Conservation (phyloP, 2,113 vertebrate genomes). For the Canis aureus region DNA sequence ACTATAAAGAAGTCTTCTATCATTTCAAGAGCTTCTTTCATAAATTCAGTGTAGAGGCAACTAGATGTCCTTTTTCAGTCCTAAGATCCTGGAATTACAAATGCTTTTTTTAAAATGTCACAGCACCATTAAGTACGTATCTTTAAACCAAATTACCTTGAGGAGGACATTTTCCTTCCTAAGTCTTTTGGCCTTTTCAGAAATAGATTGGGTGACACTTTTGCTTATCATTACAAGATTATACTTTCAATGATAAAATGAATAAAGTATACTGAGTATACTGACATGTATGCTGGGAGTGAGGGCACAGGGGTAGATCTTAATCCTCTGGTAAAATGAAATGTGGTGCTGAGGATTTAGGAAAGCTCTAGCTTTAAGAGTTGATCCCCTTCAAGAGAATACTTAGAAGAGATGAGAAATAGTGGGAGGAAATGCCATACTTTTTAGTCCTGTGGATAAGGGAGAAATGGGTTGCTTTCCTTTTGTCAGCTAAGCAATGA, state of each 20-base stretch:
- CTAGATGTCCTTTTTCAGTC: neutral
- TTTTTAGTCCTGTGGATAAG: neutral
- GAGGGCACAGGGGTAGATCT: neutral
- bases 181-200: conserved; percentile 30
- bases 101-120: conserved; percentile 49
- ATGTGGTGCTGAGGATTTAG: neutral
- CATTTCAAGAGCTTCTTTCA: neutral
- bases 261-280: neutral
- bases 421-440: neutral
- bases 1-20: neutral
- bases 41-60: neutral
- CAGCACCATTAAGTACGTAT: conserved; percentile 34
- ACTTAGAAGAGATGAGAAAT: neutral
- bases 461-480: neutral
- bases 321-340: conserved; percentile 28
- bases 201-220: conserved; percentile 27
- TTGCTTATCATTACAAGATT: neutral
- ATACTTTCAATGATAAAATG: conserved; percentile 36
- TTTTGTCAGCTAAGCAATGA: neutral
- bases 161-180: conserved; percentile 55
- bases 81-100: conserved; percentile 10
- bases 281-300: neutral
- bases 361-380: conserved; percentile 20
- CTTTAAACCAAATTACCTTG: conserved; percentile 39
- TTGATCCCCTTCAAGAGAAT: neutral